phyloP scores from a whole-genome alignment of 1,140 invertebrate genomes.

The Procambarus virginalis region DNA sequence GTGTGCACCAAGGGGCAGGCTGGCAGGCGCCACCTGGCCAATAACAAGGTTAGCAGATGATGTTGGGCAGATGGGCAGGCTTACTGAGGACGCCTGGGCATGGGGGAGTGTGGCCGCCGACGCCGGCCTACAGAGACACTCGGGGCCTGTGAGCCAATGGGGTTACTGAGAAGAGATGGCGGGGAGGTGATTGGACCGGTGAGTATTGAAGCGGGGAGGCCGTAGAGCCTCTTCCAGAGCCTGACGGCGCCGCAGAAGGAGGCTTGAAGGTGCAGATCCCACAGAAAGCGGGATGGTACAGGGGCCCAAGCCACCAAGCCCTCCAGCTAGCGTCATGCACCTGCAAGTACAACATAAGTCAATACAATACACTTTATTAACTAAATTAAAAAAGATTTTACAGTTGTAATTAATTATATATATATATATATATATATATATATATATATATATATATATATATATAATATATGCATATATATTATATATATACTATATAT shows the following conservation, averaged over 20 bases:
- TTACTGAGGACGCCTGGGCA: not conserved
- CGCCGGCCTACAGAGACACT: not conserved
- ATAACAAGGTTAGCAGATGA: not conserved
- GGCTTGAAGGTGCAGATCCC: slow-evolving; percentile 61
- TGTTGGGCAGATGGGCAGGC: slow-evolving; percentile 17
- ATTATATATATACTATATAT: too few relatives aligned
- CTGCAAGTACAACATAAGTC: slow-evolving; percentile 6
- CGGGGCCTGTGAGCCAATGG: slow-evolving; percentile 11
- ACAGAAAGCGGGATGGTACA: slow-evolving; percentile 63
- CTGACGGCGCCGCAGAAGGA: not conserved
- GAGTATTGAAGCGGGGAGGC: slow-evolving; percentile 21
- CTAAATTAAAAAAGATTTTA: too few relatives aligned
- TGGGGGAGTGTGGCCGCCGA: not conserved
- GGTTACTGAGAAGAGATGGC: slow-evolving; percentile 22
- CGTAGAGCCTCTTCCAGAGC: slow-evolving; percentile 4
- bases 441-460: too few relatives aligned
- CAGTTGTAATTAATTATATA: too few relatives aligned
- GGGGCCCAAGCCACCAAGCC: slow-evolving; percentile 39
- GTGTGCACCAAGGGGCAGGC: slow-evolving; percentile 22
- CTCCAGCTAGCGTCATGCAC: slow-evolving; percentile 56
- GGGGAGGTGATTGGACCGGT: slow-evolving; percentile 21
- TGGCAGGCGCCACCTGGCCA: slow-evolving; percentile 11
- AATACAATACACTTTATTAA: not conserved
- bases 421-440: too few relatives aligned
- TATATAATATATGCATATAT: too few relatives aligned